These are phyloP conservation scores for Tenebrio molitor DNA, from an alignment of 1,140 invertebrate species.

Conservation along the genomic window DNA sequence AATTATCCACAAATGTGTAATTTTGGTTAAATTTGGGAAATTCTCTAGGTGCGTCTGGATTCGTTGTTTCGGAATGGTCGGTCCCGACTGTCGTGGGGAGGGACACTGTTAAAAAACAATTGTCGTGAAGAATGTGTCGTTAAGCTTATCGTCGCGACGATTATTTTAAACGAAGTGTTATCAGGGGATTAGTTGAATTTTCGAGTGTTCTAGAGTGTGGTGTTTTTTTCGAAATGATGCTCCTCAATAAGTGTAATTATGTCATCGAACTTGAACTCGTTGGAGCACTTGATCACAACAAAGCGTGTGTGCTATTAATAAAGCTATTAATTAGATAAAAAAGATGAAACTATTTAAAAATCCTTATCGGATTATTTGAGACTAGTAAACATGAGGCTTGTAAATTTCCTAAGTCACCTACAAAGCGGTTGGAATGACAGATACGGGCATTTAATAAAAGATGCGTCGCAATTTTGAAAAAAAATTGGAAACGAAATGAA, in stretches of 20 bases:
- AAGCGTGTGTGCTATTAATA: not conserved
- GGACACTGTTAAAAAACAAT: constrained; percentile 1
- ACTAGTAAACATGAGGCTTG: constrained; percentile 1
- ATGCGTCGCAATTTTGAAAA: too few species aligned
- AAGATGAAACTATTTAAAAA: constrained; percentile 22
- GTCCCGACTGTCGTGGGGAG: not conserved
- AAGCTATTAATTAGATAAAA: constrained; percentile 12
- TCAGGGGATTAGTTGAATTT: too few species aligned
- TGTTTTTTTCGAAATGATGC: too few species aligned
- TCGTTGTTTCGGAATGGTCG: not conserved
- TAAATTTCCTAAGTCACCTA: constrained; percentile 15
- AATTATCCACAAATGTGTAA: constrained; percentile 41
- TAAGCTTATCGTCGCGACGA: too few species aligned
- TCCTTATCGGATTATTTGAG: constrained; percentile 9
- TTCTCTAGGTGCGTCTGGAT: not conserved
- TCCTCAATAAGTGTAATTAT: too few species aligned
- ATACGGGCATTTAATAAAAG: not conserved
- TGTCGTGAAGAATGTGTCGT: not conserved
- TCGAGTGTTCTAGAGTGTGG: too few species aligned
- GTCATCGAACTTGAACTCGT: constrained; percentile 23
- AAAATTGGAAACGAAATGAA: too few species aligned
- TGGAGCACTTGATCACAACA: not conserved
- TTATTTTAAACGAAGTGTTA: too few species aligned
- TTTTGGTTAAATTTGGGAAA: constrained; percentile 40
- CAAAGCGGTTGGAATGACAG: not conserved